Evolutionary conservation across 2,797 vertebrate species (phyloP), one percentile per base, ranked within the genome.

Genomic region (Synaphobranchus kaupii): DNA sequence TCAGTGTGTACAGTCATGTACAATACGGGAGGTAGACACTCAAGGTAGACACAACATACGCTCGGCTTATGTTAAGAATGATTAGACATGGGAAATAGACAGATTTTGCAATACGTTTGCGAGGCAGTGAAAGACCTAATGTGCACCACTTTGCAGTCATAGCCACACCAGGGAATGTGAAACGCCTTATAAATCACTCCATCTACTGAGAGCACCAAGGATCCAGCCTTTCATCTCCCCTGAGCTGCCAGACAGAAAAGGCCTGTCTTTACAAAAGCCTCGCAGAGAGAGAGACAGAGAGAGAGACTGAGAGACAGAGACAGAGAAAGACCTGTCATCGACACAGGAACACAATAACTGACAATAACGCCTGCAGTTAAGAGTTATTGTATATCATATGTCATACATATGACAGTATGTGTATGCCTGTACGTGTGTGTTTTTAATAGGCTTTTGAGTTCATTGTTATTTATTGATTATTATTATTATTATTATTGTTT

Each of bases 131-230:
- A 91, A 93, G 92, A 92, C 94, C 88, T 91, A 92, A 93, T 92
- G 94, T 94, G 94, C 94, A 94, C 93, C 89, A 92, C 93, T 93
- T 92, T 92, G 89, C 93, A 91, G 93, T 63, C 52, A 15, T 81
- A 90, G 91, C 80, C 6, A 68, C 92, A 93, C 92, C 92, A 87
- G 86, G 91, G 93, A 50, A 52, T 58, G 15, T 28, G 92, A 92
- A 93, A 92, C 88, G 91, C 9, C 92, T 93, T 92, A 95, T 94
- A 94, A 95, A 95, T 94, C 94, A 94, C 91, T 93, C 93, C 93
- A 93, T 92, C 93, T 93, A 94, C 92, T 93, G 92, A 90, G 92
- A 93, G 90, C 93, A 91, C 87, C 89, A 92, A 92, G 56, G 71
- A 71, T 91, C 90, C 93, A 93, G 91, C 90, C 90, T 89, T 78